Evolutionary conservation across 2,113 vertebrate genomes (phyloP), one percentile per base, ranked within the genome.

Genomic region (Plestiodon gilberti): DNA sequence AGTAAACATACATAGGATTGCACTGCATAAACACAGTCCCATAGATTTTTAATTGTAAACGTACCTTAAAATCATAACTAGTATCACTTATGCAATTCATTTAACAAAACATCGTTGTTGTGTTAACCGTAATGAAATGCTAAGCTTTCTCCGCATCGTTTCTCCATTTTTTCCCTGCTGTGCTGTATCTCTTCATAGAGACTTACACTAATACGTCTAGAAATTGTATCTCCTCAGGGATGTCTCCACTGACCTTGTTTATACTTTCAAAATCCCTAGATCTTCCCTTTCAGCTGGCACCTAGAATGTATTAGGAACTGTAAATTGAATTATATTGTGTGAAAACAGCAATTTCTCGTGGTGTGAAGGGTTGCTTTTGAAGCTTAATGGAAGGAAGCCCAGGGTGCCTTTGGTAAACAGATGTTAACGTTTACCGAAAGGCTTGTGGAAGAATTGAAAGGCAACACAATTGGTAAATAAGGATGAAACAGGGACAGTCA

Each of bases 351-450:
- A 71, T 78, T 73, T 73, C 75, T 74, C 83, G 2, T 61, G 57
- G 78, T 73, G 67, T 88, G 76, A 83, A 88, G 67, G n/a, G 40
- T 84, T 88, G 33, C 55, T 64, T 83, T 62, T 83, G 67, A 83
- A 74, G 75, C 77, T 79, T 73, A 80, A 62, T 65, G 40, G 33
- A 79, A 74, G 52, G 30, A 30, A 71, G 43, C 57, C 81, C 76
- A 83, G 65, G 86, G 69, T 74, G 71, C 62, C 61, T 22, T 28
- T 75, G 70, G 59, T 87, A 81, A 64, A 23, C 59, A 87, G 43
- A 75, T 81, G 78, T 52, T 81, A 40, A n/a, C 59, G 17, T 81
- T 87, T 81, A 30, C 81, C 59, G 62, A 81, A 75, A 20, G 70
- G 40, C 38, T 33, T 75, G 78, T n/a, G 35, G 65, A 9, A 64